Evolutionary conservation across 2,113 vertebrate genomes (phyloP), one percentile per base, ranked within the genome.

Genomic region (Uropsilus gracilis): DNA sequence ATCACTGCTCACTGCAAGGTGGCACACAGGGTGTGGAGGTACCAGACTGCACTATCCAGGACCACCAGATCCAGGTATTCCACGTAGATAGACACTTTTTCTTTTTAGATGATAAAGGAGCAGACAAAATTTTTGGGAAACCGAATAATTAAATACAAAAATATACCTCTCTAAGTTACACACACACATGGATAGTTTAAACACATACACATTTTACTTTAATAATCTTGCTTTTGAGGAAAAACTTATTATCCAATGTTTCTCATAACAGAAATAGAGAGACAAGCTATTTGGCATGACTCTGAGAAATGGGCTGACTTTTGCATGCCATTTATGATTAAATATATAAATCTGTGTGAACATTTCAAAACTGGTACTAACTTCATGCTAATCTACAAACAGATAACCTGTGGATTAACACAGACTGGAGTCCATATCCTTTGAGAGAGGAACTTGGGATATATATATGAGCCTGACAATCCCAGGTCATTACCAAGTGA

Each of bases 301-400:
- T 73, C 8, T 3, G 42, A 50, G 39, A 1, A 20, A 8, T 17
- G 42, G 22, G 1, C 22, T 72, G 46, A 9, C 34, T 80, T 89
- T 8, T 13, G 34, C 37, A 7, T 30, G 48, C 46, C 42, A 53
- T 61, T 57, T 59, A 32, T 24, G 69, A 91, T 44, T 73, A 55
- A 66, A 75, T 61, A 69, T 1, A 3, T 10, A 75, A 13, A 34
- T 84, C 55, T 77, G n/a, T 39, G 80, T 37, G 69, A n/a, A 57
- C 28, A 53, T 64, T 42, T 57, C 20, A 22, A 9, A 55, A 82
- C 22, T 55, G 39, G 42, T 32, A 76, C 6, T 48, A 64, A 93
- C 89, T 59, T 86, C 71, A 89, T 20, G 48, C 71, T 72, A 53
- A 76, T 82, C 24, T 30, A 85, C 34, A 87, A 69, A 87, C 68